Base-by-base conservation (phyloP, 2,113 vertebrate species). In the Centrocercus urophasianus region DNA sequence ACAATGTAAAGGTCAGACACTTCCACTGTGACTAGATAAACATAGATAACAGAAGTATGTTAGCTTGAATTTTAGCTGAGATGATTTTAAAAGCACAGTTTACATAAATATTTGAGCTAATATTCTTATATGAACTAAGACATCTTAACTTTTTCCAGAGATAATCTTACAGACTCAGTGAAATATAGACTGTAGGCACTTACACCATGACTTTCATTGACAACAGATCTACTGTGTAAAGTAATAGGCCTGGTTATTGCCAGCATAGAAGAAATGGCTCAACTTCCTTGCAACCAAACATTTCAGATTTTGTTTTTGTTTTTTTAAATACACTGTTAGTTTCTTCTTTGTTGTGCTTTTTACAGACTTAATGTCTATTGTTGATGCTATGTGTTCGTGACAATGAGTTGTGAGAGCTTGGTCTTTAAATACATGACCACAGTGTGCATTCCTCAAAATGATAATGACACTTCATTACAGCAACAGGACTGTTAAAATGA, bases 101-200 rank as follows among this genome's bases (percentile, higher is more conserved):
- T 81, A 38, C 43, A 22, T 80, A 90, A 95, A 82, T 92, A 87
- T 84, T 84, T 93, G 54, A 40, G 69, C 18, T 79, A 36, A 16
- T 19, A 27, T 73, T 73, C 48, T 87, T 89, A 52, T 3, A 36
- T 36, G 40, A 85, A 73, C 30, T 27, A 64, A 89, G 8, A 32
- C 4, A 63, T 73, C 54, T 86, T 75, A 75, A 78, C 34, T 72
- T 57, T 71, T 85, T 47, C 88, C 20, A 19, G 11, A n/a, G 80
- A n/a, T 66, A 76, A 80, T 70, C 3, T 9, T 10, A 72, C 2
- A 75, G 61, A 61, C 34, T 36, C 7, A 1, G 40, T 61, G 67
- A 88, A 83, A 18, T 36, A n/a, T 4, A 19, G 69, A 32, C 83
- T 86, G 60, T 77, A 74, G 86, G 73, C 38, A 32, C 61, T 92